These are phyloP conservation scores for Geopemphigus sp. DNA, from an alignment of 1,140 invertebrate species.

Conservation along the genomic window DNA sequence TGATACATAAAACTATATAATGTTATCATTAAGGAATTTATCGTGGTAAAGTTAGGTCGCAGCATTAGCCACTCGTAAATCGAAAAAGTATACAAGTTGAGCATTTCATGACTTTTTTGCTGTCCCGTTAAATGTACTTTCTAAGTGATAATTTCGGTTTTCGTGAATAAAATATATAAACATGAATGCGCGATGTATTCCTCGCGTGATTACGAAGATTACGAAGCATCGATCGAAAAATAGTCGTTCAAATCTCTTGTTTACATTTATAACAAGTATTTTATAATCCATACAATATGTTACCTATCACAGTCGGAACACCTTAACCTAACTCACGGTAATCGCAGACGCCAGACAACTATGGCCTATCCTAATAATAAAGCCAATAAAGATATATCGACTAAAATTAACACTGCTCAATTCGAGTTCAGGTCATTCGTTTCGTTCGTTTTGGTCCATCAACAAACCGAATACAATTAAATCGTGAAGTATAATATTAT, in stretches of 20 bases:
- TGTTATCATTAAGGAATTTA: not conserved
- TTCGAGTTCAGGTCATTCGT: conserved; percentile 44
- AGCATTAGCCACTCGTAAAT: not conserved
- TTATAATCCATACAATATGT: conserved; percentile 44
- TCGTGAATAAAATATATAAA: not conserved
- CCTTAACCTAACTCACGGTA: conserved; percentile 41
- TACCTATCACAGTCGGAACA: conserved; percentile 42
- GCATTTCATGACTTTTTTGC: not conserved
- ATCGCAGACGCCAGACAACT: not conserved
- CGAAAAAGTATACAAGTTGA: conserved; percentile 19
- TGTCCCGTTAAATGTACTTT: not conserved
- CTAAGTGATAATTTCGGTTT: not conserved
- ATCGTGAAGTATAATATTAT: not conserved
- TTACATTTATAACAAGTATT: conserved; percentile 39
- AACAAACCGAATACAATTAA: conserved; percentile 32
- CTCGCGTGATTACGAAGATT: not conserved
- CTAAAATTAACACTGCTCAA: conserved; percentile 25
- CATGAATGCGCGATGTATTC: not conserved
- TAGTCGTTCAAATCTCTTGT: conserved; percentile 29
- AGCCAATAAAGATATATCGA: conserved; percentile 10
- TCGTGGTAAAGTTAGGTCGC: not conserved
- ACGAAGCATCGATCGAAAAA: conserved; percentile 7
- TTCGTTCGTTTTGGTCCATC: conserved; percentile 45
- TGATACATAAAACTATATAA: not conserved
- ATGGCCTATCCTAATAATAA: conserved; percentile 37